These are phyloP conservation scores for Gymnocheta viridis DNA, from an alignment of 2,888 invertebrate species.

Conservation along the genomic window DNA sequence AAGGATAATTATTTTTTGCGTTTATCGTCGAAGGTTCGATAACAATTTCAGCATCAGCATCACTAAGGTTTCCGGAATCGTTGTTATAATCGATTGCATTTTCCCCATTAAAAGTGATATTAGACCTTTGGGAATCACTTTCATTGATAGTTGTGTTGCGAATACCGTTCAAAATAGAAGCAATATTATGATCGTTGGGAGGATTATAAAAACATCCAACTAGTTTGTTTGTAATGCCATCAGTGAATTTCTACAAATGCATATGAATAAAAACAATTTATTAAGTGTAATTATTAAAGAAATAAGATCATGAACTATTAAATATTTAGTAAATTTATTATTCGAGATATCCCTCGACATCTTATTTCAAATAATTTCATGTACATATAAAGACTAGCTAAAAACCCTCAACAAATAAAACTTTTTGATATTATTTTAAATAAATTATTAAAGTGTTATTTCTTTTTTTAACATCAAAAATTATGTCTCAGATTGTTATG, in stretches of 20 bases:
- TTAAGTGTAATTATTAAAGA: too few species aligned
- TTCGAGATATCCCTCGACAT: too few species aligned
- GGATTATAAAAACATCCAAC: constrained; percentile 87
- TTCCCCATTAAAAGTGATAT: constrained; percentile 11
- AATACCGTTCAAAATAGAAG: constrained; percentile 67
- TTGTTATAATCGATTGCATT: constrained; percentile 67
- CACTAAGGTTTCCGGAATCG: constrained; percentile 70
- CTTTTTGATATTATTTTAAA: too few species aligned
- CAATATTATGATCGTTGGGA: constrained; percentile 57
- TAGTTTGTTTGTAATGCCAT: constrained; percentile 96
- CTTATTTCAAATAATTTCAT: too few species aligned
- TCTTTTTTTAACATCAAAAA: too few species aligned
- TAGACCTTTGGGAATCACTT: constrained; percentile 61
- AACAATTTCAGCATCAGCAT: constrained; percentile 54
- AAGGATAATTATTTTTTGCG: constrained; percentile 42
- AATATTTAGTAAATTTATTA: too few species aligned
- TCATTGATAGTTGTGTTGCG: constrained; percentile 68
- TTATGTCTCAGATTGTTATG: too few species aligned
- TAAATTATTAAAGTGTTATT: too few species aligned
- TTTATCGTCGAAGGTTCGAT: constrained; percentile 36
- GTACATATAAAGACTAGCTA: too few species aligned
- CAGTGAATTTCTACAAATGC: constrained; percentile 97
- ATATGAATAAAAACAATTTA: too few species aligned
- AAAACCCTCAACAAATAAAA: too few species aligned
- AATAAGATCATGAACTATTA: too few species aligned